Percentiles rank a stretch among this genome's conserved stretches.
Evolutionary conservation across 2,797 vertebrate genomes (phyloP).

Genomic region (Amphiprion clarkii): DNA sequence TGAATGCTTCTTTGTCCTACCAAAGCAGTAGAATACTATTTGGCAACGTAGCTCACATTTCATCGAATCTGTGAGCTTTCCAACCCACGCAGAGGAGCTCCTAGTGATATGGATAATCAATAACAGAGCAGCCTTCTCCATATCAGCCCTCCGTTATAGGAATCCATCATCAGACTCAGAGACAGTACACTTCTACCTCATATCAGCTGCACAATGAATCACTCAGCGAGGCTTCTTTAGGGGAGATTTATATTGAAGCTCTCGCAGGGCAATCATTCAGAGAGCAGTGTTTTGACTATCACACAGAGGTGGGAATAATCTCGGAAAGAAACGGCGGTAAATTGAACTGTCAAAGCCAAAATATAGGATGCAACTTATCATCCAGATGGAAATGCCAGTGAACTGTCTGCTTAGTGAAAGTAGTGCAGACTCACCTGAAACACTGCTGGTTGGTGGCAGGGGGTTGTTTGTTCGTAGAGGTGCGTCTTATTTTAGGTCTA

Average conservation of each 20-base stretch:
- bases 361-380: conserved; percentile 52
- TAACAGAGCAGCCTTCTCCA: conserved; percentile 41
- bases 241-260: conserved; percentile 47
- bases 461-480: background rate
- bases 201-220: conserved; percentile 54
- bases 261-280: conserved; percentile 55
- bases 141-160: conserved; percentile 32
- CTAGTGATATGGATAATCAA: conserved; percentile 58
- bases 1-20: conserved; percentile 10
- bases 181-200: conserved; percentile 31
- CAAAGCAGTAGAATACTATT: conserved; percentile 14
- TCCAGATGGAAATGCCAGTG: conserved; percentile 35
- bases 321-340: conserved; percentile 45
- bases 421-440: conserved; percentile 9
- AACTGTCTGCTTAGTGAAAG: conserved; percentile 27
- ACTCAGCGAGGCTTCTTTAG: conserved; percentile 41
- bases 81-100: conserved; percentile 13
- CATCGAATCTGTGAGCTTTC: conserved; percentile 28
- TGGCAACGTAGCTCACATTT: conserved; percentile 26
- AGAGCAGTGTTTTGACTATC: conserved; percentile 57
- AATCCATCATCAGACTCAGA: conserved; percentile 45
- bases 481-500: background rate
- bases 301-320: conserved; percentile 50
- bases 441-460: background rate
- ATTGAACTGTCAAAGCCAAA: conserved; percentile 67